Conservation (phyloP, 2,113 vertebrate species). For the Labeo catla region DNA sequence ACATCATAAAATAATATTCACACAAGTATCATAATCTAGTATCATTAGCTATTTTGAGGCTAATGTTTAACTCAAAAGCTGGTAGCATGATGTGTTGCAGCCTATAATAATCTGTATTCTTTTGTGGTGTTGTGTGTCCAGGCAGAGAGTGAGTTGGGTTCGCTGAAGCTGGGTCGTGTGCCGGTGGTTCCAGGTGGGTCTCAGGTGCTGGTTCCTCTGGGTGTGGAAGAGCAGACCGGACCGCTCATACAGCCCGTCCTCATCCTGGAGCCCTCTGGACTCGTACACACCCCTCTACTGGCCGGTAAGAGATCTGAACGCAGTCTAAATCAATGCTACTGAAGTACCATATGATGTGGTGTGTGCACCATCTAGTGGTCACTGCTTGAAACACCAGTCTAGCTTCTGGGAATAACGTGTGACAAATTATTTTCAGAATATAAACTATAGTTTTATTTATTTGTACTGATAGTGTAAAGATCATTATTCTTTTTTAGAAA, state of each 20-base stretch:
- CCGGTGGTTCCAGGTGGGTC: constrained; percentile 72
- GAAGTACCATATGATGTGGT: background rate
- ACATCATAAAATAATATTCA: background rate
- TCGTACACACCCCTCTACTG: constrained; percentile 80
- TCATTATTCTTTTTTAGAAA: background rate
- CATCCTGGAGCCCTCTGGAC: constrained; percentile 86
- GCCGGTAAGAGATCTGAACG: constrained; percentile 75
- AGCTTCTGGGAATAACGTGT: background rate
- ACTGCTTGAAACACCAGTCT: background rate
- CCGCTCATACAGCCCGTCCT: constrained; percentile 86
- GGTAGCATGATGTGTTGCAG: background rate
- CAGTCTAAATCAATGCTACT: background rate
- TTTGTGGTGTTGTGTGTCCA: constrained; percentile 58
- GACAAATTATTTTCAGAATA: background rate
- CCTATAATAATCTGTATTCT: background rate
- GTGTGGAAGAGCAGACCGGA: constrained; percentile 82
- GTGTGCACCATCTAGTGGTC: constrained; percentile 62
- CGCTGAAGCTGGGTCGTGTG: constrained; percentile 77
- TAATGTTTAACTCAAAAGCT: background rate
- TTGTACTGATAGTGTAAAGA: background rate
- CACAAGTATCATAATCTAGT: background rate
- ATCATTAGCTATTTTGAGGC: background rate
- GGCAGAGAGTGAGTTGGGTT: constrained; percentile 81
- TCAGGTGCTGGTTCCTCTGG: constrained; percentile 78
- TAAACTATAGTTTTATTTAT: background rate